Evolutionary conservation across 2,797 vertebrate genomes (phyloP), one percentile per base, ranked within the genome.

Genomic region (Sebastes kiyomatsui): DNA sequence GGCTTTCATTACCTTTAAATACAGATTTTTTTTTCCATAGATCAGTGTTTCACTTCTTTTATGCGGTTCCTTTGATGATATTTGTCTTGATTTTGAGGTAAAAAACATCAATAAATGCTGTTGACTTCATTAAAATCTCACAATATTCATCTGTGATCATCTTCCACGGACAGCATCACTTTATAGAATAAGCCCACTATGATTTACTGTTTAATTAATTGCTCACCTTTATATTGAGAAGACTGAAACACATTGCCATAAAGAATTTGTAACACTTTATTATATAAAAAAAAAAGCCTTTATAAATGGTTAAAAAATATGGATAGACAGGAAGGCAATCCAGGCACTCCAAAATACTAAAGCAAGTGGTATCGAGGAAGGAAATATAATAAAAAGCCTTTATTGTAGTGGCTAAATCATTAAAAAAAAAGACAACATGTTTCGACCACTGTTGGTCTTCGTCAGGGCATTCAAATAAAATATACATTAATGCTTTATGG

Each of bases 91-190:
- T 38, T 66, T 25, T 30, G 3, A 46, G 25, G 42, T 16, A 1
- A 55, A 46, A 46, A 42, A 33, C 27, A n/a, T 30, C n/a, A 54
- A 58, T 25, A 42, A 68, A 62, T 28, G 55, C 55, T 16, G 25
- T 7, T 60, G 56, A 80, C 59, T 73, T 71, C 55, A 71, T 83
- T 82, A 58, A 76, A 82, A 79, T 77, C 32, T 56, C 28, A 58
- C 52, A 13, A 54, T 65, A 74, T 72, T 1, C 42, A 70, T 68
- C 12, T 79, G 52, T 71, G 82, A 85, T 77, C 56, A 27, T 64
- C 42, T 62, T 75, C 38, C 65, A 66, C 54, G 49, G 61, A 71
- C 16, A 54, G 61, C 55, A 2, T 64, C 66, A 23, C 62, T 60
- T 76, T 61, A 75, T 6, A 59, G 30, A 1, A n/a, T n/a, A 9